A percentile compares a stretch with the other conserved stretches of the same genome.
Conservation (phyloP, 2,888 invertebrate species). For the Pollenia griseotomentosa region DNA sequence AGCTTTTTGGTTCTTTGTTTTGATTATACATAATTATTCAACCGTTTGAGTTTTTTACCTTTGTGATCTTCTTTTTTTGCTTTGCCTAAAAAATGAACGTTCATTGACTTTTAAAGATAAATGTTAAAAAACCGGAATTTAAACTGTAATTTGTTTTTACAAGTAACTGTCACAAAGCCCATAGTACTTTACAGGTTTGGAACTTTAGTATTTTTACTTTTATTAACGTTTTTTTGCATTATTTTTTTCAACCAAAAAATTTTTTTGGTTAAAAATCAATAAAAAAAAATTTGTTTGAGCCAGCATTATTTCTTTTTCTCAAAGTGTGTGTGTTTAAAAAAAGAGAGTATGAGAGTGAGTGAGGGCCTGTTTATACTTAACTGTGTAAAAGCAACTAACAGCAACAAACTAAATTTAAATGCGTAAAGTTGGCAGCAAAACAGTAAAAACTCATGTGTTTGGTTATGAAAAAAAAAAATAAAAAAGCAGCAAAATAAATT, state of each 20-base stretch:
- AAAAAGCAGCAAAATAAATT: not conserved
- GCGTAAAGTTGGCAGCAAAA: constrained; percentile 1
- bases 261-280: constrained; percentile 54
- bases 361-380: not conserved
- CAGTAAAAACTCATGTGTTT: not conserved
- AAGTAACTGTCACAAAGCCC: constrained; percentile 4
- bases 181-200: not conserved
- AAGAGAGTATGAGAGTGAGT: not conserved
- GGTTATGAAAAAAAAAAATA: not conserved
- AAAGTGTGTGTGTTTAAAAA: not conserved
- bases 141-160: not conserved
- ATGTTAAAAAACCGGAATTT: constrained; percentile 15
- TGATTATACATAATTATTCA: constrained; percentile 10
- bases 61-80: constrained; percentile 16
- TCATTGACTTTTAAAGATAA: constrained; percentile 62
- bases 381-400: not conserved
- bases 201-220: constrained; percentile 12
- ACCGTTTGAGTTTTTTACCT: not conserved
- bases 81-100: constrained; percentile 36
- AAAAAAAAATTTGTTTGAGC: constrained; percentile 33
- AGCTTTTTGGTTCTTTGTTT: constrained; percentile 38
- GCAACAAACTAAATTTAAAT: not conserved
- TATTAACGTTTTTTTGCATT: not conserved
- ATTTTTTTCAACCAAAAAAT: not conserved
- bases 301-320: constrained; percentile 5